Evolutionary conservation across 2,888 invertebrate genomes (phyloP).

Genomic region (Penaeus monodon): DNA sequence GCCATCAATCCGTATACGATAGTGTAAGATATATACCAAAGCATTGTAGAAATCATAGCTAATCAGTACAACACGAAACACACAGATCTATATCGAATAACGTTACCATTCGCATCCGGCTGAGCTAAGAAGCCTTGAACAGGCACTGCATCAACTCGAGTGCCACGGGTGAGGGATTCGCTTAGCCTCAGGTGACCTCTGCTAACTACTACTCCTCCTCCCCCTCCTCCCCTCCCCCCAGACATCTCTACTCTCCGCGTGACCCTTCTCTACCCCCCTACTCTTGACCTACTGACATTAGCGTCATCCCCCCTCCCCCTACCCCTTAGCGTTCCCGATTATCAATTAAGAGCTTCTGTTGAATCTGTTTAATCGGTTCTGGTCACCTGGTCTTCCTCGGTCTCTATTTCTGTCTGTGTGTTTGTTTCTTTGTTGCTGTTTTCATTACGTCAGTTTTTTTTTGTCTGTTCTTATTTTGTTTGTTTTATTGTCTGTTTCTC

Average conservation of each 20-base stretch:
- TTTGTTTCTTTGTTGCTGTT: no score
- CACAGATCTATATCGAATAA: no score
- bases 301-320: conserved; percentile 1
- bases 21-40: no score
- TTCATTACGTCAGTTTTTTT: no score
- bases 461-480: no score
- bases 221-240: not conserved
- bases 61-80: no score
- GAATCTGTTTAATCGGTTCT: conserved; percentile 19
- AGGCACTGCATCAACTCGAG: no score
- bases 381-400: not conserved
- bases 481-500: not conserved
- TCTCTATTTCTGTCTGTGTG: not conserved
- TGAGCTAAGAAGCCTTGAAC: no score
- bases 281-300: not conserved
- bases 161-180: not conserved
- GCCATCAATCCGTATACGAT: no score
- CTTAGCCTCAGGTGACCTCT: conserved; percentile 2
- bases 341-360: conserved; percentile 28
- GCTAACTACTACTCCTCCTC: not conserved
- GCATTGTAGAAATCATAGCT: no score
- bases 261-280: not conserved
- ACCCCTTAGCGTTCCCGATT: not conserved
- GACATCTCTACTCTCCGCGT: not conserved
- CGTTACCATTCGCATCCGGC: no score